phyloP scores from a whole-genome alignment of 2,888 invertebrate genomes.

The Temnothorax unifasciatus region DNA sequence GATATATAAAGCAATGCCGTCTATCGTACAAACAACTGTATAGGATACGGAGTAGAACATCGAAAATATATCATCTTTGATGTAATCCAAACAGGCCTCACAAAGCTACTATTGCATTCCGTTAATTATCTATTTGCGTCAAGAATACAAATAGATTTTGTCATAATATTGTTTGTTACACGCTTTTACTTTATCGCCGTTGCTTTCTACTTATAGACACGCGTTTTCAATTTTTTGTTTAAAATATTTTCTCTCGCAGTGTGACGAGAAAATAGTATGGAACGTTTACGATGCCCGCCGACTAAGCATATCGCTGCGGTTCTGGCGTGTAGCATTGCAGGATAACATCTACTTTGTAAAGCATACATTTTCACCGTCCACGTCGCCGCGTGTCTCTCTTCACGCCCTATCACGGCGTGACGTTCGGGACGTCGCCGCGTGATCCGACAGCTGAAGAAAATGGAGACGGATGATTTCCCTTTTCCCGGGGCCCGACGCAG shows the following conservation, averaged over 20 bases:
- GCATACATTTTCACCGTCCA: slow-evolving; percentile 20
- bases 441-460: slow-evolving; percentile 72
- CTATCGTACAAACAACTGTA: background rate
- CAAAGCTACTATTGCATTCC: background rate
- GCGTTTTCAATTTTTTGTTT: background rate
- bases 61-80: slow-evolving; percentile 4
- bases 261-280: too few relatives aligned
- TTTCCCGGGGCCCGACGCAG: slow-evolving; percentile 63
- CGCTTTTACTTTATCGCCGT: background rate
- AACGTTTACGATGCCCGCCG: background rate
- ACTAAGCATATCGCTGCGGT: background rate
- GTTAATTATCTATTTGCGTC: background rate
- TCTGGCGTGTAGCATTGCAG: slow-evolving; percentile 34
- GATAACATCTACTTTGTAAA: slow-evolving; percentile 45
- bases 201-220: background rate
- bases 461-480: slow-evolving; percentile 78
- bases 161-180: background rate
- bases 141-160: background rate
- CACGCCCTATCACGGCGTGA: slow-evolving; percentile 19
- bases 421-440: slow-evolving; percentile 52
- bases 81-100: background rate
- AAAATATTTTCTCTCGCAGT: background rate
- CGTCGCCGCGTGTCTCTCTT: slow-evolving; percentile 2
- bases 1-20: slow-evolving; percentile 1
- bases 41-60: background rate